phyloP scores from a whole-genome alignment of 2,113 vertebrate genomes.

The Stomatorhinus ivindoensis region DNA sequence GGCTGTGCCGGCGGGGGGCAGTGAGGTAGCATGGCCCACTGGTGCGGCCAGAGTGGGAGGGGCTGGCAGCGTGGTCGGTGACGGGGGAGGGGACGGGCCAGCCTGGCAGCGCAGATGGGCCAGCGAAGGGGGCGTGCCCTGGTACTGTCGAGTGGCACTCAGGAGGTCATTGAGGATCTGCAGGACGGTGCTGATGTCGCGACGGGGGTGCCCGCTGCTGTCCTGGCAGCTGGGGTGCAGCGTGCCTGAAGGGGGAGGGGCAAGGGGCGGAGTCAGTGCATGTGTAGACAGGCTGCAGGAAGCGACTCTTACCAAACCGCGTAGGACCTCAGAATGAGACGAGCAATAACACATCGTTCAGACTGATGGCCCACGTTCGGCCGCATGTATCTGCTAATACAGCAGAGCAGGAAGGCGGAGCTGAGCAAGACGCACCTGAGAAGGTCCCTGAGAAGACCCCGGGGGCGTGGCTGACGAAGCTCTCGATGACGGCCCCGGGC shows the following conservation, averaged over 20 bases:
- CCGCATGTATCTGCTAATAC: neutral
- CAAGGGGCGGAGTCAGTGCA: neutral
- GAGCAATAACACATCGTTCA: neutral
- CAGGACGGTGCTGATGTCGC: slow-evolving; percentile 80
- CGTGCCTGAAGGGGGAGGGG: slow-evolving; percentile 60
- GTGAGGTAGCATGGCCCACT: slow-evolving; percentile 59
- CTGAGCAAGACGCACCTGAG: slow-evolving; percentile 58
- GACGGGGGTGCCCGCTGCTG: slow-evolving; percentile 65
- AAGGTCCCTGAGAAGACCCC: slow-evolving; percentile 92
- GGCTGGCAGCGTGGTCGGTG: slow-evolving; percentile 38
- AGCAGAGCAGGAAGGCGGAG: neutral
- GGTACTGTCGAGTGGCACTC: slow-evolving; percentile 78
- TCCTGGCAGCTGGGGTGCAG: slow-evolving; percentile 79
- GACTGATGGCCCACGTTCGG: neutral
- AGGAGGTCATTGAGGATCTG: slow-evolving; percentile 90
- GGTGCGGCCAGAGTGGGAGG: slow-evolving; percentile 20
- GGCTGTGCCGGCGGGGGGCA: slow-evolving; percentile 37
- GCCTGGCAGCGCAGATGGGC: slow-evolving; percentile 65
- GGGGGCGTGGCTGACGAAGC: slow-evolving; percentile 85
- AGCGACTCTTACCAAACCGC: neutral
- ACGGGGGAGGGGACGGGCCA: slow-evolving; percentile 45
- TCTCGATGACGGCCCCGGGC: slow-evolving; percentile 85
- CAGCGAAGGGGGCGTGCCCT: slow-evolving; percentile 69
- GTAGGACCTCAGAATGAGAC: neutral
- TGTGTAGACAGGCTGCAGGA: neutral